Percentiles rank a stretch among this genome's conserved stretches.
Conservation (phyloP, 1,140 invertebrate species). For the Neotoxoptera formosana region DNA sequence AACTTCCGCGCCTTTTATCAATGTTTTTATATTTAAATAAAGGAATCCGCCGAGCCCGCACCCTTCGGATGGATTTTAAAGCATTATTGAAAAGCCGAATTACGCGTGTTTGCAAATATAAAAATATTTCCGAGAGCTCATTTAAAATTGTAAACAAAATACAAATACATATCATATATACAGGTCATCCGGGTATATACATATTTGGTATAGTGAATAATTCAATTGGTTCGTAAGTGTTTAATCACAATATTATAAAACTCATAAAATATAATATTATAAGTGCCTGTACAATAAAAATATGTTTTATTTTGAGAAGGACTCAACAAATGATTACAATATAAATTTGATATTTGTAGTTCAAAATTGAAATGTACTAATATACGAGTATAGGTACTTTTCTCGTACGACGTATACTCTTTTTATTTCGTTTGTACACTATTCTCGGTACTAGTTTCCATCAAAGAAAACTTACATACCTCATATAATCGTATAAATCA, state of each 20-base stretch:
- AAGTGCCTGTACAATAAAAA: neutral
- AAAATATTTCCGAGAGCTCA: neutral
- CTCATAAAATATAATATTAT: neutral
- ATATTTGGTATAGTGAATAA: neutral
- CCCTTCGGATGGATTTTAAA: neutral
- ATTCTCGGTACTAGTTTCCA: neutral
- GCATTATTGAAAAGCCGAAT: neutral
- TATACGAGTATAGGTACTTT: no score
- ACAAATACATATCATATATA: neutral
- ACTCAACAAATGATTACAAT: neutral
- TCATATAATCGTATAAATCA: conserved; percentile 32
- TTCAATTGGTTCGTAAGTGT: neutral
- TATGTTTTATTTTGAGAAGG: neutral
- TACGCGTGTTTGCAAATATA: neutral
- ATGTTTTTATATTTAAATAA: neutral
- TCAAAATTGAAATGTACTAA: neutral
- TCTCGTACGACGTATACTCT: neutral
- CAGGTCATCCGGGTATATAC: neutral
- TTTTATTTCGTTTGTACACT: neutral
- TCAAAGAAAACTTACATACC: conserved; percentile 20
- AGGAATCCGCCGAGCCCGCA: neutral
- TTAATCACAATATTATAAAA: neutral
- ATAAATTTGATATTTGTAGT: neutral
- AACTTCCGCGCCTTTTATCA: neutral
- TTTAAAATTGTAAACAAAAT: neutral